Conservation (phyloP, 92 coral and sea anemone species). For the Pocillopora grandis region DNA sequence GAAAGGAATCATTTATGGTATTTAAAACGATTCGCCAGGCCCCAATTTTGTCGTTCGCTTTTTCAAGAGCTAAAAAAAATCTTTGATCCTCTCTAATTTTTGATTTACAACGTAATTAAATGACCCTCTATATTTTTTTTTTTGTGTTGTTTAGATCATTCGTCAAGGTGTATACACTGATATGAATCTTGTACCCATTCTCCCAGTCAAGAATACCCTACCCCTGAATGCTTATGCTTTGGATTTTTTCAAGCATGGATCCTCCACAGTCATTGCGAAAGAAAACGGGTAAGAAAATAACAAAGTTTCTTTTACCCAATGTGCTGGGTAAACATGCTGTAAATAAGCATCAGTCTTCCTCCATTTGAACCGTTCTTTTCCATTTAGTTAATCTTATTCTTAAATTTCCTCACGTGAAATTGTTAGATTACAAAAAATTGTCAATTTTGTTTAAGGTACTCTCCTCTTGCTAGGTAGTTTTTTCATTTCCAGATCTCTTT, state of each 20-base stretch:
- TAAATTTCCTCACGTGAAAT: no score
- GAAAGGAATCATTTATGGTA: no score
- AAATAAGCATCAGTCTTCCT: no score
- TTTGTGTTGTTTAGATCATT: constrained; percentile 26
- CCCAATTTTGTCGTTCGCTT: no score
- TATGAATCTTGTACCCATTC: constrained; percentile 60
- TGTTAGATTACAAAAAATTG: no score
- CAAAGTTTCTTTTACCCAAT: background rate
- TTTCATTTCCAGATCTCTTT: background rate
- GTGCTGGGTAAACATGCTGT: no score
- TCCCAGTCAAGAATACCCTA: constrained; percentile 11
- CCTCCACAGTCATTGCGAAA: constrained; percentile 4
- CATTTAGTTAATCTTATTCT: no score
- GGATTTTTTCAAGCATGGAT: constrained; percentile 79
- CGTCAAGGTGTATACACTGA: constrained; percentile 73
- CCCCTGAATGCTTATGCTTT: constrained; percentile 71
- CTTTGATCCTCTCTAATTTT: no score
- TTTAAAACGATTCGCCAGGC: no score
- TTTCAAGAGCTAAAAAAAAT: no score
- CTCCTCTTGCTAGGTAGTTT: background rate
- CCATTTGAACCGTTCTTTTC: background rate
- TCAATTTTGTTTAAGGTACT: background rate
- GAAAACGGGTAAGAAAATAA: constrained; percentile 56
- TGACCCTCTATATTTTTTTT: background rate
- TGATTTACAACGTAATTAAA: no score